phyloP scores from a whole-genome alignment of 1,140 invertebrate genomes.

The Caenorhabditis inopinata region DNA sequence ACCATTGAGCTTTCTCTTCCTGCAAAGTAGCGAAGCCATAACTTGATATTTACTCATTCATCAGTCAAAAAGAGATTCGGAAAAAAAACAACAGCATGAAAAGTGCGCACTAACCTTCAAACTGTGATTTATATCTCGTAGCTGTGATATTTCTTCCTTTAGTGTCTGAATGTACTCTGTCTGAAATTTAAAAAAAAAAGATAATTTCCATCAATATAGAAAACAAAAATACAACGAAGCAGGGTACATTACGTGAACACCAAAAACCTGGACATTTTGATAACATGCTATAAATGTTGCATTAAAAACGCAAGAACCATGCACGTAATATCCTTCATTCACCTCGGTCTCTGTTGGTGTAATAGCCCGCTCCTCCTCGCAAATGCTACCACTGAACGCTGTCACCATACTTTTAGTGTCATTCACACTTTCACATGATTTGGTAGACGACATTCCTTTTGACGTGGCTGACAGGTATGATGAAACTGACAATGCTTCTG shows the following conservation, averaged over 20 bases:
- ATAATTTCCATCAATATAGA: too few relatives aligned
- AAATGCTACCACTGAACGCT: conserved; percentile 53
- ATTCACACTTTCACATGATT: conserved; percentile 43
- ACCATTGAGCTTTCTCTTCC: conserved; percentile 46
- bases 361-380: conserved; percentile 56
- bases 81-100: not conserved
- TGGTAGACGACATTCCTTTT: conserved; percentile 39
- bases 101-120: not conserved
- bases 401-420: conserved; percentile 63
- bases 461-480: conserved; percentile 44
- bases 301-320: not conserved
- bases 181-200: conserved; percentile 1
- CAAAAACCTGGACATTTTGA: too few relatives aligned
- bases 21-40: not conserved
- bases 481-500: conserved; percentile 33
- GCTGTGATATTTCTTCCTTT: conserved; percentile 74
- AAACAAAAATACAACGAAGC: too few relatives aligned
- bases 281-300: too few relatives aligned
- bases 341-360: conserved; percentile 58
- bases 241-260: too few relatives aligned
- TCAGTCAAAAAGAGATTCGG: not conserved
- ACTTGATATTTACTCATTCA: not conserved
- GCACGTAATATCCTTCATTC: conserved; percentile 18
- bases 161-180: conserved; percentile 54
- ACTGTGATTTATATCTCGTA: conserved; percentile 34